Percentiles rank a stretch among this genome's conserved stretches.
Evolutionary conservation across 2,888 invertebrate genomes (phyloP).

Genomic region (Nomada flava): DNA sequence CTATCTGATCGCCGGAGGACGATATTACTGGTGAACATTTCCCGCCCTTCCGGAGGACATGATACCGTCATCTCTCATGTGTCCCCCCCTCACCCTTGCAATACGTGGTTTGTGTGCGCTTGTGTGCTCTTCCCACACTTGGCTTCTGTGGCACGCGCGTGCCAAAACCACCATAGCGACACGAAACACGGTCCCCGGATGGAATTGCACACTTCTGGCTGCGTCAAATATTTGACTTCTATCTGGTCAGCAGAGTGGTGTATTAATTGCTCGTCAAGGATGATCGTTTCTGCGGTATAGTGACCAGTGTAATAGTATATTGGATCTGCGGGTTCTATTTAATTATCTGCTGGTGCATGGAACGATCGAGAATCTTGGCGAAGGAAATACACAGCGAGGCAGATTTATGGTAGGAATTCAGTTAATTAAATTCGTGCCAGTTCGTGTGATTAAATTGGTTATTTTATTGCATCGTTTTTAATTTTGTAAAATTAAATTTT

Average conservation of each 20-base stretch:
- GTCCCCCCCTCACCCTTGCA: neutral
- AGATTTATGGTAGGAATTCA: neutral
- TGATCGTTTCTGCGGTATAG: conserved; percentile 13
- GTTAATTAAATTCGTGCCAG: too few relatives aligned
- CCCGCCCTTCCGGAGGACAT: conserved; percentile 76
- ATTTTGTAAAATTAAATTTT: too few relatives aligned
- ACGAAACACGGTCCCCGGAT: conserved; percentile 55
- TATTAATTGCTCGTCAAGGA: conserved; percentile 28
- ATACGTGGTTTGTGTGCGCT: neutral
- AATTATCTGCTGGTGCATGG: neutral
- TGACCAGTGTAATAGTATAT: neutral
- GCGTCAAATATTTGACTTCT: conserved; percentile 61
- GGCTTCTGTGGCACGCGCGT: conserved; percentile 63
- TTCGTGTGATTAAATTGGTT: too few relatives aligned
- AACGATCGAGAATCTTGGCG: neutral
- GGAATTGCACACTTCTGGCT: conserved; percentile 55
- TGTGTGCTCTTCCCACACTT: conserved; percentile 81
- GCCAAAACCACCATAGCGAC: conserved; percentile 35
- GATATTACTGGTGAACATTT: conserved; percentile 76
- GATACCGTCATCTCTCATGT: conserved; percentile 67
- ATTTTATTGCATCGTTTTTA: too few relatives aligned
- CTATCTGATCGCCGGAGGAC: conserved; percentile 73
- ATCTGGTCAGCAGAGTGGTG: conserved; percentile 21
- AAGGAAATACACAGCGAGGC: too few relatives aligned
- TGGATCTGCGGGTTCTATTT: neutral